Percentiles rank a stretch among this genome's conserved stretches.
Evolutionary conservation across 1,140 invertebrate genomes (phyloP).

Genomic region (Ladona fulva): DNA sequence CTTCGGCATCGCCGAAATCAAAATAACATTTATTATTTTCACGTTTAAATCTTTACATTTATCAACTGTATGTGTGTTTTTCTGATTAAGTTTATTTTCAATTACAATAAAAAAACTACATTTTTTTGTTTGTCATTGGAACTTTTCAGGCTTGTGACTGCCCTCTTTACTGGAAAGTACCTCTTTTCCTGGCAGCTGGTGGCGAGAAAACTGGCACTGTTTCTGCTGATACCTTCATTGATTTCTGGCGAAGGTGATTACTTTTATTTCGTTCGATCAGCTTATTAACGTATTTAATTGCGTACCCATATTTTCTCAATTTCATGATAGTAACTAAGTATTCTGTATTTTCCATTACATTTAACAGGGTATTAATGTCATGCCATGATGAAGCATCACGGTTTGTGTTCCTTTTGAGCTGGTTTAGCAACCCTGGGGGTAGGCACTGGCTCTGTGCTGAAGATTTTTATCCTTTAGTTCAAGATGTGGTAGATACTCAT

Average conservation of each 20-base stretch:
- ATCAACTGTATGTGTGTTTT: too few species aligned
- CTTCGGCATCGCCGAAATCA: too few species aligned
- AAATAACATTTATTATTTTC: too few species aligned
- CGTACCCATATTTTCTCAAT: too few species aligned
- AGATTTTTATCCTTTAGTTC: conserved; percentile 86
- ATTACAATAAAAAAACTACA: too few species aligned
- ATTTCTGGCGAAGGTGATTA: conserved; percentile 79
- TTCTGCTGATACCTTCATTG: conserved; percentile 69
- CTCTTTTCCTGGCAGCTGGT: conserved; percentile 75
- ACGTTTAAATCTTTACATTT: too few species aligned
- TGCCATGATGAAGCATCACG: conserved; percentile 83
- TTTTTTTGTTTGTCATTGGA: too few species aligned
- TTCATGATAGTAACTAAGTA: too few species aligned
- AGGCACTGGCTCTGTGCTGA: conserved; percentile 56
- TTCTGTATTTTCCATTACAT: too few species aligned
- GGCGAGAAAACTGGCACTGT: conserved; percentile 63
- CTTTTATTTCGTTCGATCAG: too few species aligned
- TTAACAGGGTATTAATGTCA: not conserved
- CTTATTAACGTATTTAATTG: too few species aligned
- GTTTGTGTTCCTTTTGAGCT: conserved; percentile 78
- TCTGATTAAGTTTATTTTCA: too few species aligned
- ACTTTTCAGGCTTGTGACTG: conserved; percentile 66
- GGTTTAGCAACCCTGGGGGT: conserved; percentile 43
- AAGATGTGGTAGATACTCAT: conserved; percentile 99
- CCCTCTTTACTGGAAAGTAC: conserved; percentile 91